Conservation (phyloP, 2,797 vertebrate species). For the Anableps anableps region DNA sequence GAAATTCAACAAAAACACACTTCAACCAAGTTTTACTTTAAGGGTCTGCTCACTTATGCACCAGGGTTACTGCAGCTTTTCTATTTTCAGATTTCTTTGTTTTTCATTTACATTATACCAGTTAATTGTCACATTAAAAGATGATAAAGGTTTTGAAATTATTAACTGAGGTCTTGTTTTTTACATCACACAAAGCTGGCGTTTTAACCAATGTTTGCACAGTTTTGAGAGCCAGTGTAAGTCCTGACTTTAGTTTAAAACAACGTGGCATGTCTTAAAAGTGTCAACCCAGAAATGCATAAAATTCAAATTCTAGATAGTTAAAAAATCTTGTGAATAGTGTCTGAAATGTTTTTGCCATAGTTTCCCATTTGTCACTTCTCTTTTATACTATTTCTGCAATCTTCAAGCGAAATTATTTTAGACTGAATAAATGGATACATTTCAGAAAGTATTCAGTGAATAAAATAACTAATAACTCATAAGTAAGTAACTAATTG, state of each 20-base stretch:
- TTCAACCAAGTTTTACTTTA: background rate
- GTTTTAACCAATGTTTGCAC: background rate
- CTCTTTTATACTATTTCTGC: constrained; percentile 9
- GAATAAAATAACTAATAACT: constrained; percentile 34
- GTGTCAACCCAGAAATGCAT: constrained; percentile 59
- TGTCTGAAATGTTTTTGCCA: constrained; percentile 73
- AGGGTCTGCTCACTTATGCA: background rate
- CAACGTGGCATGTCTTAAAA: constrained; percentile 39
- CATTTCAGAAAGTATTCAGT: constrained; percentile 80
- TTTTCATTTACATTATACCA: background rate
- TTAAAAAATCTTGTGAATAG: constrained; percentile 42
- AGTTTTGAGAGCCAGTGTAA: background rate
- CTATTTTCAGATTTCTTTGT: background rate
- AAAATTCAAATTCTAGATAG: constrained; percentile 39
- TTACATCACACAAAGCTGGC: background rate
- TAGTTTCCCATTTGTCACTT: background rate
- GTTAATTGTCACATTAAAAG: background rate
- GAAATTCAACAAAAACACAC: background rate
- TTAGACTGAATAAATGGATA: constrained; percentile 11
- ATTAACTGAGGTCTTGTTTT: background rate
- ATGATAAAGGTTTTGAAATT: background rate
- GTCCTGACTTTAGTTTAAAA: constrained; percentile 24
- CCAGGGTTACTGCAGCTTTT: background rate
- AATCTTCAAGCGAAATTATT: background rate
- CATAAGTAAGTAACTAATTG: constrained; percentile 35